Evolutionary conservation across 2,888 invertebrate genomes (phyloP).

Genomic region (Amaurobius ferox): DNA sequence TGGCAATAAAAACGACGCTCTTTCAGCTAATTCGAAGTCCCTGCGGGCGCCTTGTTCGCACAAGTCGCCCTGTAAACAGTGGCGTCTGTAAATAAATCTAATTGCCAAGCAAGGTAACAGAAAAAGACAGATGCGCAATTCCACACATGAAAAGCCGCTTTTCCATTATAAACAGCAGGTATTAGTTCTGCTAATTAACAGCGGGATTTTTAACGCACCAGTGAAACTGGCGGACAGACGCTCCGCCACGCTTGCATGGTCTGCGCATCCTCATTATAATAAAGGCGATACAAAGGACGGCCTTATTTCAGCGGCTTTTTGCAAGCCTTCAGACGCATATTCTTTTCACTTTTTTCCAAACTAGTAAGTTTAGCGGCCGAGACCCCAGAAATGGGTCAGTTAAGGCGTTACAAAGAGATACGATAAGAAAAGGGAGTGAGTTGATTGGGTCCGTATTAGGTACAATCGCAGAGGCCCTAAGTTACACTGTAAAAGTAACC

Average conservation of each 20-base stretch:
- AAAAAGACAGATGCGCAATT: no score
- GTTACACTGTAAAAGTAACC: no score
- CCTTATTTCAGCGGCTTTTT: background rate
- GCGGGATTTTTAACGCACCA: slow-evolving; percentile 19
- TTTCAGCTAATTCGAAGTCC: no score
- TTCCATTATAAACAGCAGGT: background rate
- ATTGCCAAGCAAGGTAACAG: no score
- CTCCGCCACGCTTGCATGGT: slow-evolving; percentile 18
- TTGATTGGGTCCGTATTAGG: background rate
- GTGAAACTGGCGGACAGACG: background rate
- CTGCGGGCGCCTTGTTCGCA: no score
- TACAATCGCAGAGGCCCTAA: no score
- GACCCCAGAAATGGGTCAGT: slow-evolving; percentile 6
- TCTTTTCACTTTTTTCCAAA: no score
- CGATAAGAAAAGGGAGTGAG: background rate
- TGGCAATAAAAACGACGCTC: no score
- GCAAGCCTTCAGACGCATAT: no score
- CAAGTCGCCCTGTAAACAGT: no score
- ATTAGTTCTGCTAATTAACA: slow-evolving; percentile 47
- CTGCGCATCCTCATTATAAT: slow-evolving; percentile 23
- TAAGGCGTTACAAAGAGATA: background rate
- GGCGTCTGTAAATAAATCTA: no score
- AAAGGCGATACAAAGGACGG: background rate
- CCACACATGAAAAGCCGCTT: no score
- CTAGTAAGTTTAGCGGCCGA: background rate